These are phyloP conservation scores for Ciconia maguari DNA, from an alignment of 2,113 vertebrate genomes.

Conservation along the genomic window DNA sequence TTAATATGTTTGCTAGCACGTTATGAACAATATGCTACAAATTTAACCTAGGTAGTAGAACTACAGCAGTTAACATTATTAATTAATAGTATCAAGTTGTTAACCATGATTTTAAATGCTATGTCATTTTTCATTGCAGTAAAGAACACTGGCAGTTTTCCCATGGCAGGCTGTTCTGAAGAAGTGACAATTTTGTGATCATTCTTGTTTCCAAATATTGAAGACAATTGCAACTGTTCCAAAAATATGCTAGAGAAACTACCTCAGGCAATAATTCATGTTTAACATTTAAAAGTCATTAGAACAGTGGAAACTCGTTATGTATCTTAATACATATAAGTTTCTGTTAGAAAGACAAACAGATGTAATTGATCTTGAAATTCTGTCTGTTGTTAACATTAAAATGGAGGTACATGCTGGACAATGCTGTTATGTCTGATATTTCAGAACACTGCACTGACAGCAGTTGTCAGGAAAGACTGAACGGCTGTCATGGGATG, in stretches of 20 bases:
- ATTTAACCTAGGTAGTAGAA: background rate
- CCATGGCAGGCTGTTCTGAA: background rate
- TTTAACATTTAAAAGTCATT: background rate
- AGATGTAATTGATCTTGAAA: background rate
- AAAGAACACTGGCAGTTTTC: background rate
- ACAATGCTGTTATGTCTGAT: background rate
- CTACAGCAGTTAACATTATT: background rate
- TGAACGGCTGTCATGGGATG: background rate
- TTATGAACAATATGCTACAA: background rate
- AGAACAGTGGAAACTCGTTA: background rate
- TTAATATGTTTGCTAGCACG: background rate
- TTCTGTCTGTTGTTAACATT: background rate
- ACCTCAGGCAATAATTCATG: background rate
- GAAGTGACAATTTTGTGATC: background rate
- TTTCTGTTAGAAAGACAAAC: background rate
- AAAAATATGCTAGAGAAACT: background rate
- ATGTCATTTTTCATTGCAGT: background rate
- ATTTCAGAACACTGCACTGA: background rate
- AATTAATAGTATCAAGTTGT: background rate
- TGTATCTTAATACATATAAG: background rate
- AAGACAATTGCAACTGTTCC: background rate
- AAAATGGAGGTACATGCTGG: background rate
- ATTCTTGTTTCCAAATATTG: slow-evolving; percentile 10
- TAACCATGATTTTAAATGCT: background rate
- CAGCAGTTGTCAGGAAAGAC: background rate